Base-by-base conservation (phyloP, 2,888 invertebrate genomes). In the Teleogryllus oceanicus region DNA sequence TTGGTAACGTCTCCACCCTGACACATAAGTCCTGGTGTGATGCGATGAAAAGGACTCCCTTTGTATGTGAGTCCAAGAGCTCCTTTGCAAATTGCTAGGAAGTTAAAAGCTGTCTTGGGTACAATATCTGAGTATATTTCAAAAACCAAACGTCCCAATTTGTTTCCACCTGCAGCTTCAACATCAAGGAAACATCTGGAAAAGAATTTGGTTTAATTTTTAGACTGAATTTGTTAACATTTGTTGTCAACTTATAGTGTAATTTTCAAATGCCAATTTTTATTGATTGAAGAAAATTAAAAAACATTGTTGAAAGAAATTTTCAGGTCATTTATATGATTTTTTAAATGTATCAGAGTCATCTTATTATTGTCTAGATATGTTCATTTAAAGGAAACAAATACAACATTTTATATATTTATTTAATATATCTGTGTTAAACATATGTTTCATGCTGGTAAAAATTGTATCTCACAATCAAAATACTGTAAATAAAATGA, bases 1-100 rank as follows among this genome's bases (percentile, higher is more conserved):
- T 90, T 89, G 0, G 85, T 85, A 24, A 91, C 90, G 83, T 91
- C 91, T 11, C 91, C 91, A 18, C 90, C 90, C 80, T 90, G 88
- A 84, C 91, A 91, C 86, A 89, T 90, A 80, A 90, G 87, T 24
- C 88, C 87, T 0, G 90, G 88, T 13, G 91, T 88, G 79, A 91
- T 87, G 79, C 90, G 89, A 83, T 89, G 92, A 89, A 90, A 87
- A 11, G 79, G 81, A 75, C 81, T 78, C 24, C 76, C 77, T 84
- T 85, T 86, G 83, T 87, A 88, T 20, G 86, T 86, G 62, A 86
- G 84, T 76, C 86, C 86, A 75, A 85, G 82, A 18, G 81, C 81
- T 24, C 87, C 87, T 75, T 80, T 81, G 81, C 87, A 87, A 49
- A 87, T 84, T 37, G 85, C 83, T 78, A 84, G 82, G 75, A 88